Base-by-base conservation (phyloP, 2,888 invertebrate species). In the Candidula unifasciata region DNA sequence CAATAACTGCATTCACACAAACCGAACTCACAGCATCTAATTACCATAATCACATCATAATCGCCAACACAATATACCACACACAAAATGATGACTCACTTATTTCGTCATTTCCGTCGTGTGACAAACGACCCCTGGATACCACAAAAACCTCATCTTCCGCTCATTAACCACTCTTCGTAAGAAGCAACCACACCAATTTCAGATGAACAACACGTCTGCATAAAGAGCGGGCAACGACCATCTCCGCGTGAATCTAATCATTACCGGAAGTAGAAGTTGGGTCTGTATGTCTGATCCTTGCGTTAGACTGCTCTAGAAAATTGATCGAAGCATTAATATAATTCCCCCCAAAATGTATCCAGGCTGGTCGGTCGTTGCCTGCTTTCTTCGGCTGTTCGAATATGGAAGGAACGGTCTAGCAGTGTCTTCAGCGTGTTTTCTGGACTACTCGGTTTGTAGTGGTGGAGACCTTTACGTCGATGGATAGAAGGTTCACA, bases 281-380 rank as follows among this genome's bases (percentile, higher is more conserved):
- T 16, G 27, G 54, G 74, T 27, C 74, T 74, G 30, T 27, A 74
- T 74, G 74, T 74, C 54, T 52, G 74, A 74, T 33, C 30, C 30
- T 30, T 0, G 54, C 30, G 21, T 30, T 13, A 21, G 54, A 54
- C 74, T 27, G 54, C 30, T 37, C 21, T 30, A 52, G 30, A 30
- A 74, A 74, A 74, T 74, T 74, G 74, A 74, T 74, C 74, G 74
- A 18, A 54, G 71, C 37, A 71, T 71, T 74, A 74, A 74, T 74
- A 21, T 54, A 74, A 74, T 37, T 37, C 71, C 37, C 3, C 24
- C 37, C 44, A 35, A 24, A 44, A 37, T 33, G 30, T 33, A 10
- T 18, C 16, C 33, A 30, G 24, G 16, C 33, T 33, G 66, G 66
- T 27, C n/a, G 8, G 44, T 13, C 44, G 6, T 44, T 44, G 44